Evolutionary conservation across 2,113 vertebrate genomes (phyloP).

Genomic region (Oreochromis spilurus): DNA sequence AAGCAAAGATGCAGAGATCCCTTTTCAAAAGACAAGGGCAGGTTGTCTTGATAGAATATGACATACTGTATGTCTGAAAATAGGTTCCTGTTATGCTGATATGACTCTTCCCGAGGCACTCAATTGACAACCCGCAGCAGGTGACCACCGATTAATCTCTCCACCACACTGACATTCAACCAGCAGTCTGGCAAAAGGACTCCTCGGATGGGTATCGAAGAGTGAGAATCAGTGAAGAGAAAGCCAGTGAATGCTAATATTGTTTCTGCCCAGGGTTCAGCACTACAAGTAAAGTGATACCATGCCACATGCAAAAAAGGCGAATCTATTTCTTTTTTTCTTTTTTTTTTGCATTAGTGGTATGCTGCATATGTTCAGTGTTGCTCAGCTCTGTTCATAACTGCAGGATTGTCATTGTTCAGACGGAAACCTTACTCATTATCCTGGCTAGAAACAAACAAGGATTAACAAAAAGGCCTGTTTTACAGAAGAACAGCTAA

Average conservation of each 20-base stretch:
- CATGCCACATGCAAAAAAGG: neutral
- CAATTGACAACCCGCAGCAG: constrained; percentile 64
- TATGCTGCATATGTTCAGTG: neutral
- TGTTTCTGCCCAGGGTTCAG: neutral
- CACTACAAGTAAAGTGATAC: neutral
- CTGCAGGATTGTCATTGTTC: neutral
- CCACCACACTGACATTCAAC: constrained; percentile 34
- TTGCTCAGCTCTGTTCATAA: neutral
- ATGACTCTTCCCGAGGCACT: constrained; percentile 45
- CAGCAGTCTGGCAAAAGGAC: neutral
- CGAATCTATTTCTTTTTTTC: neutral
- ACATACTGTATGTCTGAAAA: constrained; percentile 53
- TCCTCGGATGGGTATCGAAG: constrained; percentile 13
- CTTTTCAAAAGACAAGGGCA: constrained; percentile 48
- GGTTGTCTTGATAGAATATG: constrained; percentile 39
- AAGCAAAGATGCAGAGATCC: constrained; percentile 16
- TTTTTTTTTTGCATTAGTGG: neutral
- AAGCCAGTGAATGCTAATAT: constrained; percentile 17
- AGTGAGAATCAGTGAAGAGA: constrained; percentile 1
- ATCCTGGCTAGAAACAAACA: constrained; percentile 7
- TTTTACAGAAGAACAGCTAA: constrained; percentile 15
- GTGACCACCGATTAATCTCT: constrained; percentile 62
- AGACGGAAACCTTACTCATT: constrained; percentile 5
- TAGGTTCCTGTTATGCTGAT: constrained; percentile 52
- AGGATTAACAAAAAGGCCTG: neutral